Conservation (phyloP, 1,140 invertebrate genomes). For the Bursaphelenchus mucronatus region DNA sequence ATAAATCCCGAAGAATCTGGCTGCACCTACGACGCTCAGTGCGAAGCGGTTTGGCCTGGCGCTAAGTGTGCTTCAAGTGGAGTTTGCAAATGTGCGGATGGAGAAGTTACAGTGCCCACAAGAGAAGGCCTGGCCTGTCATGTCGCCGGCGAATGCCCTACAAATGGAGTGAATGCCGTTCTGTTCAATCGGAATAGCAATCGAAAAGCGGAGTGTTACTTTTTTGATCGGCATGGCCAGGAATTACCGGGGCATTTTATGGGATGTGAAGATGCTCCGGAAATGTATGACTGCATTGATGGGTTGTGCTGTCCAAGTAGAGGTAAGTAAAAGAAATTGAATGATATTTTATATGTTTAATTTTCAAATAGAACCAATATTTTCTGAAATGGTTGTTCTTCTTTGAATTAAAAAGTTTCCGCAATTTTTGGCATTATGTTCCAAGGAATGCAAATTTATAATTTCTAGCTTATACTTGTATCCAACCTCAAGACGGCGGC, state of each 20-base stretch:
- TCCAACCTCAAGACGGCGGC: slow-evolving; percentile 41
- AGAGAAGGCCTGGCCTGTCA: slow-evolving; percentile 29
- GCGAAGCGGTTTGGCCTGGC: slow-evolving; percentile 28
- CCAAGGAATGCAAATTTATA: too few species aligned
- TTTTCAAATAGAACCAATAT: too few species aligned
- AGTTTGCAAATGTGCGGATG: slow-evolving; percentile 23
- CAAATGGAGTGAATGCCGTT: slow-evolving; percentile 37
- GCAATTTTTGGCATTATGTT: too few species aligned
- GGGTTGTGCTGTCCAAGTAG: slow-evolving; percentile 44
- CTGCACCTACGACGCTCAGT: slow-evolving; percentile 31
- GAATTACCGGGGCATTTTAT: slow-evolving; percentile 39
- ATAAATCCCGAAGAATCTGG: slow-evolving; percentile 33
- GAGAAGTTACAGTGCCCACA: slow-evolving; percentile 19
- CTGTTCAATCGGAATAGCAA: slow-evolving; percentile 43
- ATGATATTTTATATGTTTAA: too few species aligned
- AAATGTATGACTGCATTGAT: slow-evolving; percentile 46
- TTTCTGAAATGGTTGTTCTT: too few species aligned
- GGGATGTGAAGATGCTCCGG: slow-evolving; percentile 48
- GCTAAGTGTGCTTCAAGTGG: slow-evolving; percentile 15
- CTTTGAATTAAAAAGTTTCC: too few species aligned
- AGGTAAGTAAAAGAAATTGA: neutral
- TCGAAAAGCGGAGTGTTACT: slow-evolving; percentile 37
- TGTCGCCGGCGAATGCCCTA: slow-evolving; percentile 36
- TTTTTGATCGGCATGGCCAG: slow-evolving; percentile 39
- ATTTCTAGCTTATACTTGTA: slow-evolving; percentile 40